Conservation (phyloP, 2,113 vertebrate species). For the Ptilorrhoa leucosticta region DNA sequence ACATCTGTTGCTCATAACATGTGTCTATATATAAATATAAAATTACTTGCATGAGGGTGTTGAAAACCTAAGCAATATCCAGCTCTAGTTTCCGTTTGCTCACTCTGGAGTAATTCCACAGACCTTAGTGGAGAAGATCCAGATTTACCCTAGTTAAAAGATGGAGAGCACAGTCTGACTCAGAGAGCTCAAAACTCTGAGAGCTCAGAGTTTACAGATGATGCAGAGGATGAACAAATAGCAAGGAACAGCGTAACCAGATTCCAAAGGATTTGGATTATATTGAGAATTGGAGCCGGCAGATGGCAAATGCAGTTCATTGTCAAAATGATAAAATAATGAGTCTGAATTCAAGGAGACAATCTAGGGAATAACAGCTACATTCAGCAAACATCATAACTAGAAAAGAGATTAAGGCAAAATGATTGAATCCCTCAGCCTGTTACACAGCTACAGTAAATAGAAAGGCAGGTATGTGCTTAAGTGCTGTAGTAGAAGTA, state of each 20-base stretch:
- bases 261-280: slow-evolving; percentile 29
- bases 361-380: slow-evolving; percentile 23
- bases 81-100: slow-evolving; percentile 24
- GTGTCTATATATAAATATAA: slow-evolving; percentile 33
- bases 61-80: slow-evolving; percentile 44
- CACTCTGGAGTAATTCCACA: slow-evolving; percentile 33
- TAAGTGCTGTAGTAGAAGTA: background rate
- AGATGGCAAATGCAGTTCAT: slow-evolving; percentile 33
- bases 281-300: background rate
- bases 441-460: background rate
- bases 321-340: slow-evolving; percentile 53
- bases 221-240: slow-evolving; percentile 26
- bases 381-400: background rate
- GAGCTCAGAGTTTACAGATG: slow-evolving; percentile 3
- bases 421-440: background rate
- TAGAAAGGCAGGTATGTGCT: background rate
- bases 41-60: slow-evolving; percentile 14
- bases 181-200: background rate
- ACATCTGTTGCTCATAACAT: slow-evolving; percentile 61
- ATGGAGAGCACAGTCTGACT: background rate
- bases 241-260: background rate
- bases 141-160: background rate
- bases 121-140: background rate
- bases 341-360: slow-evolving; percentile 4
- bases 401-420: background rate